Conservation (phyloP, 2,113 vertebrate genomes). For the Saguinus midas region DNA sequence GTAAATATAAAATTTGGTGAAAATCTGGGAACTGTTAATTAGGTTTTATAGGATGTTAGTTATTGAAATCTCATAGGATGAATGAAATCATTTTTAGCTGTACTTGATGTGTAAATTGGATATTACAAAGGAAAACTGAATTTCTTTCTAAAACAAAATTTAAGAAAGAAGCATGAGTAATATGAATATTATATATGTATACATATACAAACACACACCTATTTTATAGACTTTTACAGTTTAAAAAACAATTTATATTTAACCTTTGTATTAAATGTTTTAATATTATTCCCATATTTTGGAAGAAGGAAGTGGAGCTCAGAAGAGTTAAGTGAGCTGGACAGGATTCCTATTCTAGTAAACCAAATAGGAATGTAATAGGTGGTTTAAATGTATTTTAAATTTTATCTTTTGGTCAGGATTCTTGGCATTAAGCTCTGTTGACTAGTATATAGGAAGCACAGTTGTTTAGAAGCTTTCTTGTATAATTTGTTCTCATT, state of each 20-base stretch:
- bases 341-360: neutral
- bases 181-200: neutral
- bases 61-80: neutral
- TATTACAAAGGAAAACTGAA: slow-evolving; percentile 26
- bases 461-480: slow-evolving; percentile 12
- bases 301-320: neutral
- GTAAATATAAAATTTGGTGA: slow-evolving; percentile 53
- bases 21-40: slow-evolving; percentile 4
- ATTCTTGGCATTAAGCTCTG: slow-evolving; percentile 34
- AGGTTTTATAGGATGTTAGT: slow-evolving; percentile 45
- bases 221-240: neutral
- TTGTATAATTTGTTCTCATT: neutral
- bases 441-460: neutral
- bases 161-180: neutral
- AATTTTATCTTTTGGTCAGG: neutral
- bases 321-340: neutral
- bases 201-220: neutral
- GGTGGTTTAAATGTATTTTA: slow-evolving; percentile 11
- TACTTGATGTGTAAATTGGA: slow-evolving; percentile 23
- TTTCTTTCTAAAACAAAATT: slow-evolving; percentile 48
- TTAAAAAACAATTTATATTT: slow-evolving; percentile 36
- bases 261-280: slow-evolving; percentile 30
- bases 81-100: slow-evolving; percentile 23
- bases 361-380: neutral
- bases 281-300: slow-evolving; percentile 23